phyloP scores from a whole-genome alignment of 2,888 invertebrate genomes.

The Ophonus ardosiacus region DNA sequence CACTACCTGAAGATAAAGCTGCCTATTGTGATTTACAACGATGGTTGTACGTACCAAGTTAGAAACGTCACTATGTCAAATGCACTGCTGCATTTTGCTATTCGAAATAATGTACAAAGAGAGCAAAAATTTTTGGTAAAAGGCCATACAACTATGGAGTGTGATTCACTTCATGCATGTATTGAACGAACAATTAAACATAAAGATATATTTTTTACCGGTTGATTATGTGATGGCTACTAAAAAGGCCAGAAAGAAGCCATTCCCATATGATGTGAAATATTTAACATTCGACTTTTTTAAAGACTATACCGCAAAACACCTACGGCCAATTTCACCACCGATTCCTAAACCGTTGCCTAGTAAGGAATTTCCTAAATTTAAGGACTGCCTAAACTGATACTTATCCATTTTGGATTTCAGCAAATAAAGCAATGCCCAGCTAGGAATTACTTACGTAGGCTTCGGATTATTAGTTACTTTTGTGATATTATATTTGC shows the following conservation, averaged over 20 bases:
- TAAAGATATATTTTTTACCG: constrained; percentile 41
- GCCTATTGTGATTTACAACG: constrained; percentile 17
- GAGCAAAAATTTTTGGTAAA: constrained; percentile 31
- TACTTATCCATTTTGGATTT: too few species aligned
- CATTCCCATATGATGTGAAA: constrained; percentile 51
- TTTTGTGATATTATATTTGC: too few species aligned
- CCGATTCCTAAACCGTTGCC: too few species aligned
- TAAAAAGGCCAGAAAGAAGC: constrained; percentile 50
- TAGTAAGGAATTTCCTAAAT: too few species aligned
- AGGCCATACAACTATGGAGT: constrained; percentile 50
- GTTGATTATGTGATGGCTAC: constrained; percentile 45
- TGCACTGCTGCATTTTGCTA: constrained; percentile 42
- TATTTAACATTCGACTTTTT: constrained; percentile 50
- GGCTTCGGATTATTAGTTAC: too few species aligned
- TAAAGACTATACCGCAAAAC: not conserved
- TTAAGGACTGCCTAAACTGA: too few species aligned
- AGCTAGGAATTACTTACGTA: too few species aligned
- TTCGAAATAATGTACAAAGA: constrained; percentile 43
- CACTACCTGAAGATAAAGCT: constrained; percentile 54
- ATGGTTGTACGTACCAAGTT: constrained; percentile 20
- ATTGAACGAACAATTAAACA: constrained; percentile 26
- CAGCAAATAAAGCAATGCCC: too few species aligned
- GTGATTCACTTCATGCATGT: constrained; percentile 26
- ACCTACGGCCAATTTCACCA: too few species aligned
- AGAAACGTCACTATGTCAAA: constrained; percentile 10